phyloP scores from a whole-genome alignment of 2,113 vertebrate genomes.

The Neodon shergylaensis region DNA sequence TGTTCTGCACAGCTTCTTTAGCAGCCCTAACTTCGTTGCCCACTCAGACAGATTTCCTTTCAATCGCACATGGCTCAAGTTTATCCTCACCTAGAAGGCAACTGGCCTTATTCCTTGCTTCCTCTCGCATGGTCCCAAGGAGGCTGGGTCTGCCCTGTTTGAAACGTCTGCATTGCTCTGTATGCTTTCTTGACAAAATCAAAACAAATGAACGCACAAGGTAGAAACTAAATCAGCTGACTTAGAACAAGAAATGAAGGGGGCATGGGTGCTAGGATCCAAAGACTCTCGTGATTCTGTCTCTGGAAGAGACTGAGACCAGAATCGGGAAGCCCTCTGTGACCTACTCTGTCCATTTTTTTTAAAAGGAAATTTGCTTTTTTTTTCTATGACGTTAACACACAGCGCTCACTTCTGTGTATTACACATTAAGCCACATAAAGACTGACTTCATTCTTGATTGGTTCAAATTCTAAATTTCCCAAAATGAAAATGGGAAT shows the following conservation, averaged over 20 bases:
- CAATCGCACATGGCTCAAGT: rapidly evolving
- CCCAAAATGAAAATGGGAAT: not conserved
- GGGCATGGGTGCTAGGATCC: not conserved
- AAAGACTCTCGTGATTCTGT: not conserved
- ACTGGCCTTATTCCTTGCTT: not conserved
- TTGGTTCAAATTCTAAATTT: not conserved
- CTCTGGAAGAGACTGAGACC: not conserved
- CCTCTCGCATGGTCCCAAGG: not conserved
- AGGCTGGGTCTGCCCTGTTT: not conserved
- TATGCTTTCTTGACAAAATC: not conserved
- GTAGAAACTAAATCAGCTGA: not conserved
- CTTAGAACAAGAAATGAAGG: not conserved
- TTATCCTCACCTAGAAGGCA: not conserved
- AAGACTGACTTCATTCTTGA: not conserved
- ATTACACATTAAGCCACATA: not conserved
- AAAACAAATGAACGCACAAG: not conserved
- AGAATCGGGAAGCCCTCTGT: not conserved
- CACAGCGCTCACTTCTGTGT: not conserved
- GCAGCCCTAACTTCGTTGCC: no score
- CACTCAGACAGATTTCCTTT: not conserved
- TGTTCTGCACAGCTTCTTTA: not conserved
- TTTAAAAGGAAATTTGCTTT: not conserved
- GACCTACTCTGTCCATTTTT: not conserved
- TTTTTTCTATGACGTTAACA: not conserved
- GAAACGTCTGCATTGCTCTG: not conserved